Percentiles rank a stretch among this genome's conserved stretches.
Evolutionary conservation across 2,797 vertebrate species (phyloP).

Genomic region (Mormyrops boulengeri): DNA sequence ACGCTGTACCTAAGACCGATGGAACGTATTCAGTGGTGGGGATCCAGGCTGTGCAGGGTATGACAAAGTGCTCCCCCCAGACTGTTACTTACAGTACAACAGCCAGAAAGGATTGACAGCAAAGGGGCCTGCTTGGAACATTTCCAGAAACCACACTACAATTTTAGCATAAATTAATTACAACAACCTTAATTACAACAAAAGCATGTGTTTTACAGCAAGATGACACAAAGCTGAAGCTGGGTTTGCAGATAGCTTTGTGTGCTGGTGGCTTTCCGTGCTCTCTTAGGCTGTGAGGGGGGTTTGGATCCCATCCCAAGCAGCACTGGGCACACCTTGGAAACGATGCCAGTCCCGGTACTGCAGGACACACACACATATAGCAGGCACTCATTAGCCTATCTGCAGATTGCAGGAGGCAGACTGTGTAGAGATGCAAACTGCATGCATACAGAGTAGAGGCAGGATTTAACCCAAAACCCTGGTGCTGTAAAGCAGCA

Average conservation of each 20-base stretch:
- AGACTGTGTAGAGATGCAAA: not conserved
- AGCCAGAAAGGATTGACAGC: not conserved
- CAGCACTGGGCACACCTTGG: not conserved
- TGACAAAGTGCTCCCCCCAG: not conserved
- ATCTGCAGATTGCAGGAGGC: not conserved
- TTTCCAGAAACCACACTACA: not conserved
- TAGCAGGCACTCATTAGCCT: not conserved
- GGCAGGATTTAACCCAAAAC: not conserved
- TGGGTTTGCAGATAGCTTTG: not conserved
- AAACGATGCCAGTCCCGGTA: not conserved
- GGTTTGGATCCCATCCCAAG: not conserved
- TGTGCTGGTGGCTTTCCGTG: not conserved
- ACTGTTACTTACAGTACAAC: no score
- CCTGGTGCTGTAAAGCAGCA: not conserved
- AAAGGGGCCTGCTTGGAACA: not conserved
- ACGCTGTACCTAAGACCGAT: not conserved
- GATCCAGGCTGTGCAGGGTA: not conserved
- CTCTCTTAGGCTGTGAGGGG: not conserved
- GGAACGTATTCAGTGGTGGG: not conserved
- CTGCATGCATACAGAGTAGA: not conserved
- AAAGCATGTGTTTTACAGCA: conserved; percentile 9
- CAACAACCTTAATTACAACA: conserved; percentile 5
- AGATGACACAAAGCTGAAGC: not conserved
- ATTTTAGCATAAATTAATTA: not conserved
- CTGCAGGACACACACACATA: not conserved